Percentiles rank a stretch among this genome's conserved stretches.
These are phyloP conservation scores for Rotaria socialis DNA, from an alignment of 2,888 invertebrate genomes.

Conservation along the genomic window DNA sequence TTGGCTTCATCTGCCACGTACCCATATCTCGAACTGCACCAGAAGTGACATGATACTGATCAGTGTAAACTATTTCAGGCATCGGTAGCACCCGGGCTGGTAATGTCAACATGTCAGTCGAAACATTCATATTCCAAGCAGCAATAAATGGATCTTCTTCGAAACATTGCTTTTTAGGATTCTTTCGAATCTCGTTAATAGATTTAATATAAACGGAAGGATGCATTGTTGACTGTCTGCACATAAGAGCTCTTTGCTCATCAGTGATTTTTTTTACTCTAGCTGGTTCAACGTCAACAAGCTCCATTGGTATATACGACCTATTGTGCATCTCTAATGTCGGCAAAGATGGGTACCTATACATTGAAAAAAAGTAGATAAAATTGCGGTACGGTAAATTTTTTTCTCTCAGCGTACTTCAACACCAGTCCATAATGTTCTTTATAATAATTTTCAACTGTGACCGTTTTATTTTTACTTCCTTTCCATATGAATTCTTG, in stretches of 20 bases:
- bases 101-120: not conserved
- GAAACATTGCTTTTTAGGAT: not conserved
- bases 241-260: constrained; percentile 19
- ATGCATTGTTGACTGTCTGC: not conserved
- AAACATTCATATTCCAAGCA: constrained; percentile 27
- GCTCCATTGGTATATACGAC: constrained; percentile 41
- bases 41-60: not conserved
- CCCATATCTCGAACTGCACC: not conserved
- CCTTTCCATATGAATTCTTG: not conserved
- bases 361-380: not conserved
- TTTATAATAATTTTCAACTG: not conserved
- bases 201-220: not conserved
- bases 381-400: no score
- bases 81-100: not conserved
- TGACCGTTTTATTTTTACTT: not conserved
- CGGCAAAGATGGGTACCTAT: constrained; percentile 8
- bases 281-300: constrained; percentile 36
- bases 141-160: constrained; percentile 42
- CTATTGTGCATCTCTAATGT: constrained; percentile 10
- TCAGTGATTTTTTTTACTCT: constrained; percentile 39
- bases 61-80: not conserved
- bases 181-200: constrained; percentile 1
- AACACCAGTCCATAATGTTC: not conserved
- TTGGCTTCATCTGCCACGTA: not conserved
- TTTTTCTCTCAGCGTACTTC: not conserved